A percentile compares a stretch with the other conserved stretches of the same genome.
Conservation (phyloP, 1,140 invertebrate species). For the Drosophila saltans region DNA sequence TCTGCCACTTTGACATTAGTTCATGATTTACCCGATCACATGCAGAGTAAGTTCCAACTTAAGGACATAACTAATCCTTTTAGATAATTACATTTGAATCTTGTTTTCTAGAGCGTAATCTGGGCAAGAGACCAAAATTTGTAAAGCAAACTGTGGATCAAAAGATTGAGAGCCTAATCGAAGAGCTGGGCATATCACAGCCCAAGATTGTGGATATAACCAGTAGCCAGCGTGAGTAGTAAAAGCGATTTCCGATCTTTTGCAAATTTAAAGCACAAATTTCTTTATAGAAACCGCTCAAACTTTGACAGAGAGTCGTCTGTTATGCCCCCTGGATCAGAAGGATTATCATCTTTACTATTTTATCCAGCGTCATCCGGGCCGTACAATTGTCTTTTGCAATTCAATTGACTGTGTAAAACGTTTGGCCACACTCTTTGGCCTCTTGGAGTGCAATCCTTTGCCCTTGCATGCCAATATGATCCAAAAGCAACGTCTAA, state of each 20-base stretch:
- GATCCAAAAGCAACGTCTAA: conserved; percentile 96
- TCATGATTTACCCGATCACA: conserved; percentile 91
- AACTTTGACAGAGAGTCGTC: conserved; percentile 92
- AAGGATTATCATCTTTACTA: conserved; percentile 98
- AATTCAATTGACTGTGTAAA: conserved; percentile 98
- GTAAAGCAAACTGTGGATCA: conserved; percentile 88
- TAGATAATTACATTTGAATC: background rate
- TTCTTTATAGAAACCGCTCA: conserved; percentile 88
- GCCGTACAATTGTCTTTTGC: conserved; percentile 97
- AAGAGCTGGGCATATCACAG: conserved; percentile 91
- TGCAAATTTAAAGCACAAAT: background rate
- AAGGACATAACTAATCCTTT: background rate
- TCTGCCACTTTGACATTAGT: conserved; percentile 98
- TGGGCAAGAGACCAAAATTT: conserved; percentile 85
- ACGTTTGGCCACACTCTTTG: conserved; percentile 92
- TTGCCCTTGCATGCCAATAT: conserved; percentile 96
- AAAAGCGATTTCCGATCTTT: background rate
- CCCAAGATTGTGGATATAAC: conserved; percentile 98
- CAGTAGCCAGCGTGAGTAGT: conserved; percentile 63
- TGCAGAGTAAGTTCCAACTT: conserved; percentile 85
- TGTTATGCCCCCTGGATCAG: conserved; percentile 90
- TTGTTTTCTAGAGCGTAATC: conserved; percentile 68
- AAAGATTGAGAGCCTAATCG: conserved; percentile 89
- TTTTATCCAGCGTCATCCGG: conserved; percentile 92
- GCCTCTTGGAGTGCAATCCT: conserved; percentile 90